Evolutionary conservation across 2,113 vertebrate genomes (phyloP), one percentile per base, ranked within the genome.

Genomic region (Agapornis roseicollis): DNA sequence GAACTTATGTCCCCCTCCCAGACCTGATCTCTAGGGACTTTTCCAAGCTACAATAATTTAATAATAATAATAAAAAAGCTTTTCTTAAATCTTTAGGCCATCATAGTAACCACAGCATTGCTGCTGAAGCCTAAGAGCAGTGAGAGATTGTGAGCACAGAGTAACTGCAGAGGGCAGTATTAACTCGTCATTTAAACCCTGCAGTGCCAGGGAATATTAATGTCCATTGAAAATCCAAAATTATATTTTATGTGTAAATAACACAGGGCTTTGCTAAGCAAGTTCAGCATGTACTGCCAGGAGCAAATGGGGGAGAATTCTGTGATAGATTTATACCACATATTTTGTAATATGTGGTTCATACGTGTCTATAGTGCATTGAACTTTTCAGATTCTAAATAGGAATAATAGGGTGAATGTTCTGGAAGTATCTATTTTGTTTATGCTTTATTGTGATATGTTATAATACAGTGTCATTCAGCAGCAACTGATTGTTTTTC

Each of bases 91-190:
- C 19, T 41, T 80, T 56, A 46, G n/a, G 23, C 2, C 9, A 19
- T 6, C 4, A 2, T 6, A 25, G 39, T 22, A 81, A 58, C 11
- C 17, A 7, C 15, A 64, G 20, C 15, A 31, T 13, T 39, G 39
- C 27, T n/a, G 24, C 12, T 11, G 47, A 6, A 3, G 2, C 25
- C 58, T 39, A 42, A 68, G 37, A 74, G 53, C 29, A 47, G 18
- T 2, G 29, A 27, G 22, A 83, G 25, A 7, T 29, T 44, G 50
- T 82, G 53, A 80, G 46, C 35, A 10, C 39, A 44, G 52, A 68
- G 5, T 24, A 84, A 64, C 96, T 93, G 96, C 80, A 97, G 96
- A 95, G 96, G 96, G 95, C 96, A 93, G 91, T 73, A 66, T 89
- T 47, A 93, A 90, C 79, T 93, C 13, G 0, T 46, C 17, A 10